Evolutionary conservation across 1,140 invertebrate species (phyloP), one percentile per base, ranked within the genome.

Genomic region (Anoplolepis gracilipes): DNA sequence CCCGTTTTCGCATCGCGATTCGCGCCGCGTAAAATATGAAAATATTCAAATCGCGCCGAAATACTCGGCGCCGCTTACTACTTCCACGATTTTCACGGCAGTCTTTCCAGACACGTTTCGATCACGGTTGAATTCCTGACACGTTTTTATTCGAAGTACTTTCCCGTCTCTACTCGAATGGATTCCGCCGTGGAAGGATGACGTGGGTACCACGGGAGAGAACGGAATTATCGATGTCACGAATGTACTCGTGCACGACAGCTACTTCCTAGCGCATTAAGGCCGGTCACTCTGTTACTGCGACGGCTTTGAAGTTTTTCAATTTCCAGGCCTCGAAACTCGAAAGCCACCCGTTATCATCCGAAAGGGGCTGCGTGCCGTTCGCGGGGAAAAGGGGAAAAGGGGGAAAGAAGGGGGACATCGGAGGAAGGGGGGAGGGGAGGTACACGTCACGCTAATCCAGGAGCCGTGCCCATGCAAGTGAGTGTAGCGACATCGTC

Each of bases 361-460:
- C 42, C 28, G 7, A 36, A 49, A 69, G 59, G 57, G n/a, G 73
- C 77, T 86, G 89, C 86, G 86, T 86, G 89, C 64, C 25, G 55
- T 8, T 28, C 78, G n/a, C 62, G 49, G 67, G 36, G 25, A n/a
- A n/a, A n/a, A n/a, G 65, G 73, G 49, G 84, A 88, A 69, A 67
- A 55, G 64, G 3, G 67, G 87, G 87, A 70, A 5, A 7, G 39
- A 46, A 62, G 19, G 55, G 59, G 61, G 79, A 86, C 75, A 70
- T 70, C 79, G 69, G 86, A 64, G 86, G n/a, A n/a, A n/a, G n/a
- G n/a, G n/a, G n/a, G n/a, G n/a, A n/a, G n/a, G n/a, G n/a, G n/a
- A n/a, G 46, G 46, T 49, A 49, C 89, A 87, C 85, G 91, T 92
- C 92, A 92, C 90, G 91, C 91, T 90, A 93, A 93, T 93, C 90